Evolutionary conservation across 2,797 vertebrate genomes (phyloP), one percentile per base, ranked within the genome.

Genomic region (Pogonophryne albipinna): DNA sequence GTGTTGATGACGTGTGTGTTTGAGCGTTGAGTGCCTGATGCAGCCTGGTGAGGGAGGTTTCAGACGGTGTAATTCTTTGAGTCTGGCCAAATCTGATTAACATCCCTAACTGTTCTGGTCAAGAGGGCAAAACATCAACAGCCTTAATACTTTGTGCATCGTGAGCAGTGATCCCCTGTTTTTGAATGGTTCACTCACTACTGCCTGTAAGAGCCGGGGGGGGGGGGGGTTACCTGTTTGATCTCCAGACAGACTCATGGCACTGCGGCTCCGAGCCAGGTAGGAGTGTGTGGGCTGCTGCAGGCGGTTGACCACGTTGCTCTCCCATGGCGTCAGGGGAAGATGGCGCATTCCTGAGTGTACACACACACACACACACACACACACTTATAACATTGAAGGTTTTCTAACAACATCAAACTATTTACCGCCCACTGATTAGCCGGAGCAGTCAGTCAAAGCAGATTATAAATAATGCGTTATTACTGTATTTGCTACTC

Each of bases 211-310:
- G 10, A 19, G 8, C 13, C 0, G 17, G 12, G 3, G 23, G 52
- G 10, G 23, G 52, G 31, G 31, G 11, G 23, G 13, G 12, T 58
- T 38, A 99, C 97, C 97, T 95, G 96, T 77, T 82, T 92, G 90
- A 49, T 99, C 96, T 95, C 97, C 98, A 86, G 97, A 96, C 92
- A 99, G 93, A 57, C 97, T 97, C 79, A 97, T 95, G 65, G 97
- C 96, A 77, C 98, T 99, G 93, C 97, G 96, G 90, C 98, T 99
- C 60, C 98, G 95, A 77, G 97, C 98, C 96, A 99, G 92, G 92
- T 97, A 99, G 6, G 98, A 98, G 91, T 99, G 98, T 11, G 98
- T 99, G 67, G 98, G 98, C 91, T 93, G 98, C 95, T 97, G 96
- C 74, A 99, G 96, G 79, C 98, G 97, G 94, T 91, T 98, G 88